Evolutionary conservation across 1,140 invertebrate species (phyloP).

Genomic region (Heliothis subflexa): DNA sequence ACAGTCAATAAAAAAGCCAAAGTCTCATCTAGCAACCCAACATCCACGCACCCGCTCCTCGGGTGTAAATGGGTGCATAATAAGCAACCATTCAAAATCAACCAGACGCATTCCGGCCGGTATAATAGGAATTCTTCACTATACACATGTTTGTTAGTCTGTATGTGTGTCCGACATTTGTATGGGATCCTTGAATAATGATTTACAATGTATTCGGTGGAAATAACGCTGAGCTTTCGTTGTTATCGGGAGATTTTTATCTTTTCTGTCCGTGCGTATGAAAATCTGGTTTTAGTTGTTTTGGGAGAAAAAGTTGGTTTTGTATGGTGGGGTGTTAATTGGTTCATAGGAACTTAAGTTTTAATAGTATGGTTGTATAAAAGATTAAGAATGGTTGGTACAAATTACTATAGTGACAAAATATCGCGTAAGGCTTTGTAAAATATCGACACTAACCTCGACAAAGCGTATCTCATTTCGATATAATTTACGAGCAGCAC

Average conservation of each 20-base stretch:
- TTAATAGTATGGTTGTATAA: no score
- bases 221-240: conserved; percentile 48
- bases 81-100: conserved; percentile 81
- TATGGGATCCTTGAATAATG: conserved; percentile 74
- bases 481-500: not conserved
- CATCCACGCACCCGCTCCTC: conserved; percentile 50
- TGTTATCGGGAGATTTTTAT: conserved; percentile 46
- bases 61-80: conserved; percentile 84
- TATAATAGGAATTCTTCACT: conserved; percentile 75
- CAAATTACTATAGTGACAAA: no score
- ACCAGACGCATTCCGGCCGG: conserved; percentile 62
- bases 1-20: not conserved
- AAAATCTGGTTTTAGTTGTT: conserved; percentile 26
- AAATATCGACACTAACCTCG: no score
- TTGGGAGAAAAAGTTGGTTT: not conserved
- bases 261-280: conserved; percentile 19
- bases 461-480: not conserved
- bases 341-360: not conserved
- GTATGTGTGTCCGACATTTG: conserved; percentile 71
- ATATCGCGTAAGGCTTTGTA: no score
- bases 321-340: conserved; percentile 2
- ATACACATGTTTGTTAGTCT: conserved; percentile 73
- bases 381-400: no score
- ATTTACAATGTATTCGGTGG: conserved; percentile 70
- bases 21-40: conserved; percentile 38